A percentile compares a stretch with the other conserved stretches of the same genome.
These are phyloP conservation scores for Cettia cetti DNA, from an alignment of 2,113 vertebrate genomes.

Conservation along the genomic window DNA sequence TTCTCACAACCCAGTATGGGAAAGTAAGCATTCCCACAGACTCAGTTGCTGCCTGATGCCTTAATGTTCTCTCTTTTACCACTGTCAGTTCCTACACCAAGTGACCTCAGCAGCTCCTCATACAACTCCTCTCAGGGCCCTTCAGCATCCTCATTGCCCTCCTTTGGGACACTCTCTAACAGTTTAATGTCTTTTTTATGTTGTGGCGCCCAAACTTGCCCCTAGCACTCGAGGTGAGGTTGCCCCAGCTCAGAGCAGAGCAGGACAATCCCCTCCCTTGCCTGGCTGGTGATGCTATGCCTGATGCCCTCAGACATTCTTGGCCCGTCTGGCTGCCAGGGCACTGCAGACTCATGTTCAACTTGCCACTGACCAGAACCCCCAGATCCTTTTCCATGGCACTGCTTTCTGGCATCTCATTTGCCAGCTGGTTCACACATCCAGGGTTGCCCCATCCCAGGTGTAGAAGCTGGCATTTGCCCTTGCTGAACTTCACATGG, in stretches of 20 bases:
- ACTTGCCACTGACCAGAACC: accelerated
- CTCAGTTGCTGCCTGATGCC: too few species aligned
- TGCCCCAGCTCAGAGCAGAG: accelerated
- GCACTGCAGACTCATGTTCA: neutral
- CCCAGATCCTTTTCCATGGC: accelerated
- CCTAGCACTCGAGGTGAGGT: accelerated
- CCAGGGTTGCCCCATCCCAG: neutral
- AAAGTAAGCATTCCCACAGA: too few species aligned
- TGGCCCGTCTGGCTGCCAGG: neutral
- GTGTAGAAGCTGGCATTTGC: accelerated
- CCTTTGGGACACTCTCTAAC: accelerated
- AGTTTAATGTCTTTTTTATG: neutral
- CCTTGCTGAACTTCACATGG: neutral
- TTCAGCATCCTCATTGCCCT: accelerated
- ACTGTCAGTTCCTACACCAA: neutral
- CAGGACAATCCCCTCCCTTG: neutral
- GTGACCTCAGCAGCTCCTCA: neutral
- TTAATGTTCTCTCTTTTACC: too few species aligned
- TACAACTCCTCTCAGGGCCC: accelerated
- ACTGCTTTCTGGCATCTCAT: neutral
- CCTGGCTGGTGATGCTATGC: accelerated
- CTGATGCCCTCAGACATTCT: accelerated
- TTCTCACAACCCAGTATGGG: too few species aligned
- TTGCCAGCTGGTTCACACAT: accelerated
- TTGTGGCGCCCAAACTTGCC: accelerated